These are phyloP conservation scores for Cyphomyrmex costatus DNA, from an alignment of 1,140 invertebrate species.

Conservation along the genomic window DNA sequence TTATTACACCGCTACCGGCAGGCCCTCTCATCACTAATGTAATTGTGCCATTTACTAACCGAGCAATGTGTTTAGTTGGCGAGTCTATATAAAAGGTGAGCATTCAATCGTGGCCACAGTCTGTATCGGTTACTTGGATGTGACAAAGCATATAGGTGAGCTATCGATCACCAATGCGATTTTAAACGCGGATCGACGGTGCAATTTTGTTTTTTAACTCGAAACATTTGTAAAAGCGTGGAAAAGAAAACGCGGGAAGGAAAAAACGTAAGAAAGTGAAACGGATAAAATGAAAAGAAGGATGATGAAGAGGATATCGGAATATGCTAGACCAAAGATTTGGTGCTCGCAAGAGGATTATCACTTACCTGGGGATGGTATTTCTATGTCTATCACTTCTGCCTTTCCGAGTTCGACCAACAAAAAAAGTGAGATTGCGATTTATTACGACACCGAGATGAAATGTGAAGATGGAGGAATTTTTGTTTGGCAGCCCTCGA, in stretches of 20 bases:
- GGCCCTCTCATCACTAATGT: conserved; percentile 63
- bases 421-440: conserved; percentile 23
- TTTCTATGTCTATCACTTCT: conserved; percentile 76
- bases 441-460: conserved; percentile 21
- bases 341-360: conserved; percentile 71
- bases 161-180: neutral
- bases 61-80: conserved; percentile 46
- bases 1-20: conserved; percentile 54
- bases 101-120: conserved; percentile 32
- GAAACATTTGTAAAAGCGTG: neutral
- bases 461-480: conserved; percentile 42
- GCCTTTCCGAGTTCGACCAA: conserved; percentile 33
- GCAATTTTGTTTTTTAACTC: neutral
- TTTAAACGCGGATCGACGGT: neutral
- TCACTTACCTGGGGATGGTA: conserved; percentile 64
- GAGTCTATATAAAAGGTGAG: conserved; percentile 36
- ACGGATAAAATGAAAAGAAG: neutral
- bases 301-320: conserved; percentile 56
- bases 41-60: conserved; percentile 54
- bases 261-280: neutral
- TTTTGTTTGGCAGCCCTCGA: conserved; percentile 53
- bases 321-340: conserved; percentile 56
- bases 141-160: neutral
- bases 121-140: neutral
- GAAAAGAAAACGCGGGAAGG: neutral